Evolutionary conservation across 2,113 vertebrate species (phyloP), one percentile per base, ranked within the genome.

Genomic region (Stigmatopora argus): DNA sequence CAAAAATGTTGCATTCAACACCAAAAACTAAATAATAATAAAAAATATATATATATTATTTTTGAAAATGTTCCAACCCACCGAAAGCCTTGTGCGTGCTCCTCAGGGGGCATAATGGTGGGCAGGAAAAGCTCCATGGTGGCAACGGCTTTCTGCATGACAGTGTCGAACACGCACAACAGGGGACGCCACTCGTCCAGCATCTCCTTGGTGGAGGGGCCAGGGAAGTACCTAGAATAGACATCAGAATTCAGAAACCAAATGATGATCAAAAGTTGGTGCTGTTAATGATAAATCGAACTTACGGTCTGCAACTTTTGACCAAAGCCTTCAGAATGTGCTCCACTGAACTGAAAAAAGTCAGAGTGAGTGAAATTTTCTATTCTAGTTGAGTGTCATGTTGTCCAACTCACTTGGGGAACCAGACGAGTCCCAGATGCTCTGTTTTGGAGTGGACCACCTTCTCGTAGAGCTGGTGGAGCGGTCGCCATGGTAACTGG

Each of bases 231-330:
- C 44, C 95, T 97, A 14, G 10, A 51, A 31, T 35, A 34, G 10
- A 51, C 26, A 13, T 38, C 38, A 41, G 9, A 41, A 41, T 41
- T 41, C 4, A 8, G 7, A 41, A 41, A 10, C 38, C 9, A 10
- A 38, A 7, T 38, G 35, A 38, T 4, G 35, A 38, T 38, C 35
- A 23, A 64, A 26, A 49, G n/a, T 19, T 46, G 44, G 0, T 21
- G 12, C 8, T 0, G 5, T 0, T 62, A 74, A 88, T 86, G 77
- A 85, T 75, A 73, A 72, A 71, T 48, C 67, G 72, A 68, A 96
- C 96, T 96, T 91, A 98, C 96, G 92, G 93, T 84, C 96, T 90
- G 90, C 95, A 98, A 90, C 91, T 96, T 89, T 96, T 97, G 88
- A 98, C 93, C 17, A 98, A 90, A 58, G 94, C 95, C 90, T 97